Percentiles rank a stretch among this genome's conserved stretches.
Evolutionary conservation across 1,140 invertebrate species (phyloP).

Genomic region (Drosophila parvula): DNA sequence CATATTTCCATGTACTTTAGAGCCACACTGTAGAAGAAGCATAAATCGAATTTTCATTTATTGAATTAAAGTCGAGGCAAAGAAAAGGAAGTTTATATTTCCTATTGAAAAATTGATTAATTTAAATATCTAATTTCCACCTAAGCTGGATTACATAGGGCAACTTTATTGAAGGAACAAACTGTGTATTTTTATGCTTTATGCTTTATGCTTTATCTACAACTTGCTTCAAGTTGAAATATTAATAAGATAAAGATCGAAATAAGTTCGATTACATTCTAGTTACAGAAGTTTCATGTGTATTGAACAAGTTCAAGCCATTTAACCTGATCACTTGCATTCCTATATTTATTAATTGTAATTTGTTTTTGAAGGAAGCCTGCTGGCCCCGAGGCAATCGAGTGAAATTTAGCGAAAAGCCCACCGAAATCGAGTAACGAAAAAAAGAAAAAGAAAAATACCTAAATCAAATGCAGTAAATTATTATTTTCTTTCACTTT

Average conservation of each 20-base stretch:
- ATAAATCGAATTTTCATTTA: neutral
- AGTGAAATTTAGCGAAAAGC: constrained; percentile 12
- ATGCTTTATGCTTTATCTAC: too few relatives aligned
- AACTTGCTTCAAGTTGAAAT: neutral
- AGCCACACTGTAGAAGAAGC: too few relatives aligned
- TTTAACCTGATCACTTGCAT: constrained; percentile 19
- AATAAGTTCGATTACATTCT: neutral
- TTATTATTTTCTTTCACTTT: constrained; percentile 46
- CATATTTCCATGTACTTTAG: neutral
- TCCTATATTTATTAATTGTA: constrained; percentile 2
- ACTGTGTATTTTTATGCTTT: too few relatives aligned
- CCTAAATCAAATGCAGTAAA: constrained; percentile 31
- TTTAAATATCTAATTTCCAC: too few relatives aligned
- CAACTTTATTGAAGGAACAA: too few relatives aligned
- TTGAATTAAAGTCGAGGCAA: neutral
- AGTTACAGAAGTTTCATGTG: neutral
- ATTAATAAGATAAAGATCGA: neutral
- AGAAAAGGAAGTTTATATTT: too few relatives aligned
- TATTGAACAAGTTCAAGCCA: constrained; percentile 3
- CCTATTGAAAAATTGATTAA: too few relatives aligned
- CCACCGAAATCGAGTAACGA: constrained; percentile 21
- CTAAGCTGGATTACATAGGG: too few relatives aligned
- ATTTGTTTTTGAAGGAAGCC: constrained; percentile 6
- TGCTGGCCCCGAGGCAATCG: neutral
- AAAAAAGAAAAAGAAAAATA: neutral